Evolutionary conservation across 64 coral and sea anemone genomes (phyloP), one percentile per base, ranked within the genome.

Genomic region (Catalaphyllia jardinei): DNA sequence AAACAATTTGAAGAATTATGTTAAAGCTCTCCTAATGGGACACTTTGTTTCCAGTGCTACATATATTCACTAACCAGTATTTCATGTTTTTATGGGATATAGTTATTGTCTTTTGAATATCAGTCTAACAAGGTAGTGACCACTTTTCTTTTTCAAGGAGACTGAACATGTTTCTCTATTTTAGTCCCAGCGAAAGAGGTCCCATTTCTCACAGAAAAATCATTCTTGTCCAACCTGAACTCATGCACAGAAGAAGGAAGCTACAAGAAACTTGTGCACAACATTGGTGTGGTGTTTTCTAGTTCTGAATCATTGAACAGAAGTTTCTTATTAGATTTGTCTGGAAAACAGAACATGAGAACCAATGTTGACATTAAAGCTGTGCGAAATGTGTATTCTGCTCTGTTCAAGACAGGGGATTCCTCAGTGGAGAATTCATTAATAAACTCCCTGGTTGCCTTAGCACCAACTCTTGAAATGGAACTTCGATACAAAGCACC

Each of bases 351-450:
- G 73, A 78, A 74, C 30, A 61, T 79, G 30, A 72, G 73, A 20
- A 86, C 87, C 35, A 89, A 88, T 89, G 94, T 99, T 91, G 97
- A 99, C 74, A 89, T 99, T 75, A 88, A 99, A 65, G 83, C 94
- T 49, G 91, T 99, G 3, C 87, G 84, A 54, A 74, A 73, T 24
- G 63, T 90, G 31, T 98, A 98, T 79, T 72, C 79, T 72, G 79
- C 79, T 20, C 73, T 99, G 55, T 99, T 93, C 87, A 89, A 87
- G 29, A 88, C 93, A 82, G 88, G 86, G 0, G 88, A 95, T 79
- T 88, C 88, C 16, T 95, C 97, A 62, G 86, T 99, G 2, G 97
- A 99, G 76, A 99, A 99, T 62, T 83, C 97, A 2, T 78, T 99
- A 0, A 75, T 95, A 27, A 99, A 99, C 87, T 95, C 97, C 63